phyloP scores from a whole-genome alignment of 2,113 vertebrate genomes.

The Galemys pyrenaicus region DNA sequence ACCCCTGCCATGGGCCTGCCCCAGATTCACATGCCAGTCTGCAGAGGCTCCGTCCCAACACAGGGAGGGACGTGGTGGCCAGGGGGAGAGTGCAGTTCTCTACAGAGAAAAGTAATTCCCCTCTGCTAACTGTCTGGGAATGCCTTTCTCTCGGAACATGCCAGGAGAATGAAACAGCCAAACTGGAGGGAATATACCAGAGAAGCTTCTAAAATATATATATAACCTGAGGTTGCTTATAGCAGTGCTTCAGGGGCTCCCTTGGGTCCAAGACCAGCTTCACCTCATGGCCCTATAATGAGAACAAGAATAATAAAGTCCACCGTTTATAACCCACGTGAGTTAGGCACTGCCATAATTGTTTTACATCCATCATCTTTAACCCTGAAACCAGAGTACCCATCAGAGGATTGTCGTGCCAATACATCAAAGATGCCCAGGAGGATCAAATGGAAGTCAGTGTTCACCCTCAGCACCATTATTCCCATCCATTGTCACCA shows the following conservation, averaged over 20 bases:
- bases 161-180: not conserved
- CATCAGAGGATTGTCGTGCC: not conserved
- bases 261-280: not conserved
- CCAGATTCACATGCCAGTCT: not conserved
- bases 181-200: not conserved
- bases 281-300: not conserved
- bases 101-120: not conserved
- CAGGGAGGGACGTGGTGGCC: not conserved
- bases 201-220: not conserved
- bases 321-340: not conserved
- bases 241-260: not conserved
- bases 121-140: not conserved
- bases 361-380: not conserved
- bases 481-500: too few species aligned
- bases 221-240: not conserved
- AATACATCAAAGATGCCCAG: not conserved
- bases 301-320: not conserved
- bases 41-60: not conserved
- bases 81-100: not conserved
- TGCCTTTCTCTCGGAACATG: not conserved
- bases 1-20: not conserved
- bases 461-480: too few species aligned
- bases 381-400: not conserved
- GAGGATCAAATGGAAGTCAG: not conserved
- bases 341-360: rapidly evolving